A percentile compares a stretch with the other conserved stretches of the same genome.
phyloP scores from a whole-genome alignment of 2,113 vertebrate species.

The Dipodomys merriami region DNA sequence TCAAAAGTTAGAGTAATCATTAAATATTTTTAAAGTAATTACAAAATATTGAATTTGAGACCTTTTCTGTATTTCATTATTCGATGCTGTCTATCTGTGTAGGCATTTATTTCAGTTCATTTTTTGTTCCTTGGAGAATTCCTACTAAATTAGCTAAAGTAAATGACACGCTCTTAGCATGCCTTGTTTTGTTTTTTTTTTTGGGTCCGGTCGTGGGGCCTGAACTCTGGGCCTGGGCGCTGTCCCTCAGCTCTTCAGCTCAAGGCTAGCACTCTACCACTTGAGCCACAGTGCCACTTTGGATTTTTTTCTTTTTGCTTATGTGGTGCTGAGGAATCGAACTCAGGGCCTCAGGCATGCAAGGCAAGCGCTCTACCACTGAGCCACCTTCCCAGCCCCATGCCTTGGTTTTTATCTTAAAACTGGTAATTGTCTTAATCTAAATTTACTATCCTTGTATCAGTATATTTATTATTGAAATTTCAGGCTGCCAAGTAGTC shows the following conservation, averaged over 20 bases:
- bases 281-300: too few species aligned
- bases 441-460: neutral
- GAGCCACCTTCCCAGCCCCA: too few species aligned
- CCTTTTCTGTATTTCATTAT: constrained; percentile 30
- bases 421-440: constrained; percentile 13
- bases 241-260: too few species aligned
- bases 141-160: constrained; percentile 23
- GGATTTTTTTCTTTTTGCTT: too few species aligned
- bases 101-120: constrained; percentile 36
- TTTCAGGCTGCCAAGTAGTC: neutral
- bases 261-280: too few species aligned
- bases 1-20: constrained; percentile 52
- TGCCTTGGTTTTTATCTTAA: constrained; percentile 22
- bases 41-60: constrained; percentile 1
- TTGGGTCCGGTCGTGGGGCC: too few species aligned
- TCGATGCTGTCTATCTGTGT: neutral
- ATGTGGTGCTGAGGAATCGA: too few species aligned
- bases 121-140: neutral
- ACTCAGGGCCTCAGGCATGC: too few species aligned
- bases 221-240: too few species aligned
- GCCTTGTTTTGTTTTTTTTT: too few species aligned
- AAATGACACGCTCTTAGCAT: neutral
- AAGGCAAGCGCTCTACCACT: too few species aligned
- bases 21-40: constrained; percentile 44
- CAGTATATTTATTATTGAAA: constrained; percentile 12